Base-by-base conservation (phyloP, 92 coral and sea anemone genomes). In the Zoanthus solanderi region DNA sequence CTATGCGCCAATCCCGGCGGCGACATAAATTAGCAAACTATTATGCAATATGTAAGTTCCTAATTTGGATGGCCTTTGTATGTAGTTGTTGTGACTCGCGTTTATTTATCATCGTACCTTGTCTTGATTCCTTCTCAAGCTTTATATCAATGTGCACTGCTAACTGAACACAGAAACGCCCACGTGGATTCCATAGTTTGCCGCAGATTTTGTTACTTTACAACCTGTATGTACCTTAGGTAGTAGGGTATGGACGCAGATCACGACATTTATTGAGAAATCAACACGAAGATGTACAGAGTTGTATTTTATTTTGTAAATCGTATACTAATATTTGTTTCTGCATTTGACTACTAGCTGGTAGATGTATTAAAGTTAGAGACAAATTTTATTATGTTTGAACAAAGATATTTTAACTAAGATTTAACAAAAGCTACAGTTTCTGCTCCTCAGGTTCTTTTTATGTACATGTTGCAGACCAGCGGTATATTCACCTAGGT, bases 231-330 rank as follows among this genome's bases (percentile, higher is more conserved):
- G 30, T 31, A 6, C 10, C 9, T 13, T 46, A 10, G 32, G 34
- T 67, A 16, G 28, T 30, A 29, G 15, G 75, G 12, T 46, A 4
- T 69, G 2, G 46, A 8, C 42, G 17, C 46, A 7, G 15, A 34
- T 14, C 47, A 69, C 46, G 30, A 13, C 45, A 34, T 14, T 69
- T 69, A 31, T 44, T 69, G 45, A 44, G 15, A 37, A 69, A 69
- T 15, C 31, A 6, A 69, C 46, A 34, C 47, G 45, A 30, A 14
- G 11, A 69, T 34, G 45, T 69, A 29, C 46, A 69, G 15, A 69
- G 47, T 69, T 69, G 75, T 69, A 69, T 69, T 69, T 69, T 69
- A 69, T 69, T 69, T 23, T 69, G 75, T 69, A 69, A 69, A 69
- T 69, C 45, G 28, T 15, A 69, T 11, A 69, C 4, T 69, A 28